Evolutionary conservation across 2,113 vertebrate species (phyloP), one percentile per base, ranked within the genome.

Genomic region (Erythrocebus patas): DNA sequence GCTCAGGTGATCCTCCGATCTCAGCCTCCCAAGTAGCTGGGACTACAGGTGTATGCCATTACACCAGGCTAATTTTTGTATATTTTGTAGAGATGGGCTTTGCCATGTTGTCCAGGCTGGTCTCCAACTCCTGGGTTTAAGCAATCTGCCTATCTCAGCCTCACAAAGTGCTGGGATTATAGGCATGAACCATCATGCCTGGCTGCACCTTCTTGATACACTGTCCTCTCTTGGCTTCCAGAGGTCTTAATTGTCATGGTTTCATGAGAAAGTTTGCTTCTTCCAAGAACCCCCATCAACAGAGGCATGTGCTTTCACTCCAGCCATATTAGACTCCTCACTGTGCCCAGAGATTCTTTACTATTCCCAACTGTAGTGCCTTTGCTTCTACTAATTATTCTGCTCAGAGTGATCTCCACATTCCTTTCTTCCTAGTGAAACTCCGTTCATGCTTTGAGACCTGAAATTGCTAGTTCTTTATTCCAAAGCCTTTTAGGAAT

Each of bases 281-380:
- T 6, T 3, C 43, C 38, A 50, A 17, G 14, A 89, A 16, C 14
- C 6, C 40, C 8, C 17, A 85, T 38, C 30, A 25, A 23, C 78
- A 17, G 16, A 35, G 12, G 4, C 18, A 45, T 13, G 5, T 10
- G 32, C 35, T 57, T 61, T 25, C 2, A 3, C 40, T 38, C 7
- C 2, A 10, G 32, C 6, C 72, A 73, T 4, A 5, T 5, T 13
- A 12, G 27, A n/a, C 14, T 11, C 5, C 5, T 8, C 17, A 2
- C 73, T 23, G 4, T 11, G 8, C 18, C 25, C 5, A 16, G 38
- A 43, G 3, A 30, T 1, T 8, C 27, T 22, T 4, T 45, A 14
- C 4, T 11, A 66, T 11, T 61, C 59, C 59, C 52, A 78, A 38
- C 30, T 2, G 1, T 30, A 30, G 12, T 8, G 10, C 4, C 18